Evolutionary conservation across 2,113 vertebrate genomes (phyloP), one percentile per base, ranked within the genome.

Genomic region (Glaucomys volans): DNA sequence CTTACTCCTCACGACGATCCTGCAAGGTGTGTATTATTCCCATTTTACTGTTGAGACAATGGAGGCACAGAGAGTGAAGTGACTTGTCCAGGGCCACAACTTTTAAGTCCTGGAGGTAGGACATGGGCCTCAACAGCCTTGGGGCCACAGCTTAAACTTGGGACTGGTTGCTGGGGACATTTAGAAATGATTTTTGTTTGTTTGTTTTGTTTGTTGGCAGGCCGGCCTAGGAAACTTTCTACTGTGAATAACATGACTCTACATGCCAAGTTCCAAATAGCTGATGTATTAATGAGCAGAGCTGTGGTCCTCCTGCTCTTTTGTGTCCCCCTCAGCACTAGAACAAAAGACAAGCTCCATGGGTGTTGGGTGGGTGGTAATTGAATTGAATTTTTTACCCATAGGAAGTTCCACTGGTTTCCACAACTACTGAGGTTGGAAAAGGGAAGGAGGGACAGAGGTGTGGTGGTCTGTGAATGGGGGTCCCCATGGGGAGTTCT

Each of bases 311-410:
- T 95, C 84, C 76, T 79, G 82, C 59, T 88, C 87, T 89, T 93
- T 96, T 96, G 85, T 92, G 91, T 82, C 72, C 81, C 93, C 90
- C n/a, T 95, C 62, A 92, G 91, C 90, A 88, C 69, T 37, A 47
- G 80, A 96, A 97, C 91, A 97, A 96, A 97, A 95, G 95, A 62
- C 67, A 42, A 2, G 4, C 91, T 96, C 35, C 52, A 26, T 32
- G 82, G 85, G 72, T 89, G n/a, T 50, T 77, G 85, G 96, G 88
- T 97, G 91, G 95, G 93, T 91, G 96, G 22, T 80, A 95, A 62
- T 75, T 93, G 95, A 62, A 96, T 52, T 69, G 87, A 87, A 47
- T 90, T 77, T 88, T 86, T 62, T 52, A 75, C 72, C 72, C 1
- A 2, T 67, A 30, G 88, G 92, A 83, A 91, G 37, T 64, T 86